Evolutionary conservation across 2,888 invertebrate species (phyloP), one percentile per base, ranked within the genome.

Genomic region (Synanthedon vespiformis): DNA sequence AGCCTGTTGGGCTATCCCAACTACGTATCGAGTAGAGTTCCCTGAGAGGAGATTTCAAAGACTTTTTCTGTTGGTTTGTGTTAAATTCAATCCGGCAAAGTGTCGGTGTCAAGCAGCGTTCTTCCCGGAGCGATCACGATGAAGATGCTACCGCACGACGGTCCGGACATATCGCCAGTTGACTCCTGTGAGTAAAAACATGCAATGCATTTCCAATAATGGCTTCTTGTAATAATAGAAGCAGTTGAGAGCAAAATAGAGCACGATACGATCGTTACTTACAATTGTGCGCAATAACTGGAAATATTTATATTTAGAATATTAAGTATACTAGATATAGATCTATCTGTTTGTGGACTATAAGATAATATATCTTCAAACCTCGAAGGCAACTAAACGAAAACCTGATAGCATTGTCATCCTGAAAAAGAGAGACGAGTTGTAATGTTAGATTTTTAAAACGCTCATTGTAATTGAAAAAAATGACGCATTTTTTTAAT

Each of bases 141-240:
- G 80, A 87, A 83, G 80, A 89, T 90, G 81, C 74, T 88, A 51
- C 70, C 76, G 0, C 74, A 87, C 59, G 90, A 90, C 59, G 91
- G 89, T 48, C 90, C 90, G 1, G 85, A 90, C 62, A 89, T 91
- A 60, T 78, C 88, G 55, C 90, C 90, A 47, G 81, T 91, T 54
- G 83, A 82, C 50, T 83, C 89, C 58, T 80, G 86, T 84, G 61
- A 74, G 85, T 81, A 64, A 56, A 44, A 44, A 44, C 44, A 44
- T 13, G 8, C 8, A 44, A 11, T 44, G n/a, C 14, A n/a, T 44
- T 44, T 44, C 8, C 8, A 34, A 34, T 34, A 10, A 34, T 34
- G 34, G 10, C 34, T 34, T 34, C 6, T 6, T 34, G 10, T 10
- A 34, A 34, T 34, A 34, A 34, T 34, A 34, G 34, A 34, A 34